A percentile compares a stretch with the other conserved stretches of the same genome.
Conservation (phyloP, 1,140 invertebrate genomes). For the Rhizoglyphus robini region DNA sequence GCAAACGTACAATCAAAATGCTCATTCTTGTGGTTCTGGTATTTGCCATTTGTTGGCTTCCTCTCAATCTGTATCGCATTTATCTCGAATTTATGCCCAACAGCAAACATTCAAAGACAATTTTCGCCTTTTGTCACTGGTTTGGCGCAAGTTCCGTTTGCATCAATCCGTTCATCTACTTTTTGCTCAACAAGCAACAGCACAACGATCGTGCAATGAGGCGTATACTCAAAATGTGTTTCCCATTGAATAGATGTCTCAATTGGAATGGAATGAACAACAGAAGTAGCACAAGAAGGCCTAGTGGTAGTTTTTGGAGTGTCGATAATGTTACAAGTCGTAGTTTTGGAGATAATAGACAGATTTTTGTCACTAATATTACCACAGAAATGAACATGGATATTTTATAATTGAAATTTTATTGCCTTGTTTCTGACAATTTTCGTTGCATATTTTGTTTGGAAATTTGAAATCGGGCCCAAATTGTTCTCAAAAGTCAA, state of each 20-base stretch:
- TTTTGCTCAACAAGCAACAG: conserved; percentile 58
- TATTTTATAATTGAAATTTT: too few species aligned
- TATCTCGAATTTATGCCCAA: neutral
- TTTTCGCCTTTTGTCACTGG: conserved; percentile 70
- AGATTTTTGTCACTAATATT: neutral
- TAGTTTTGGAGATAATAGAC: neutral
- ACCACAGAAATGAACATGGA: too few species aligned
- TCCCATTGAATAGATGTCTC: neutral
- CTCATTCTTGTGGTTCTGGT: conserved; percentile 12
- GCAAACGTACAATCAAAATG: conserved; percentile 14
- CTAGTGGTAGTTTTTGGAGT: neutral
- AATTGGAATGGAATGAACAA: too few species aligned
- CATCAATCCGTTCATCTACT: conserved; percentile 90
- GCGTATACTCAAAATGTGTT: neutral
- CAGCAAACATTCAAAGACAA: conserved; percentile 24
- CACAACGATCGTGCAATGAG: neutral
- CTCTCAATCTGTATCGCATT: neutral
- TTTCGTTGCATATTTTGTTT: too few species aligned
- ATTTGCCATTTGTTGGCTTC: conserved; percentile 14
- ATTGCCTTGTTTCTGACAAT: too few species aligned
- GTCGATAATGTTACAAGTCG: neutral
- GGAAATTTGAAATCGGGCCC: too few species aligned
- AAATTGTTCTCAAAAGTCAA: too few species aligned
- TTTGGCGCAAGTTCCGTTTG: conserved; percentile 90
- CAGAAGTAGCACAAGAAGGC: too few species aligned